Conservation (phyloP, 2,888 invertebrate species). For the Volucella inanis region DNA sequence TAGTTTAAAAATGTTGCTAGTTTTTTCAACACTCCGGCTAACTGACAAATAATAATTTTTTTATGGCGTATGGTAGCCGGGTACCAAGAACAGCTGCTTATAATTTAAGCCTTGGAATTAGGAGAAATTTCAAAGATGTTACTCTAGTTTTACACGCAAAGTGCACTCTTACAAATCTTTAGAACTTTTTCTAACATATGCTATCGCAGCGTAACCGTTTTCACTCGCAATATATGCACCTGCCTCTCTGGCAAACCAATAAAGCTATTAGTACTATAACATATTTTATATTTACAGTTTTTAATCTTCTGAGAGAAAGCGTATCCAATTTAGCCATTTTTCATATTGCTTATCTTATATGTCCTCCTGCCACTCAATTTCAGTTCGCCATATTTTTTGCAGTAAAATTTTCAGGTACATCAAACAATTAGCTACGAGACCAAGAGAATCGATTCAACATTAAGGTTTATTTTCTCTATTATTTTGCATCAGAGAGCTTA, state of each 20-base stretch:
- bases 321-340: conserved; percentile 57
- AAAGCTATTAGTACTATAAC: too few species aligned
- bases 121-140: background rate
- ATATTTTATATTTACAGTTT: background rate
- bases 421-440: too few species aligned
- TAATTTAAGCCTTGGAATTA: conserved; percentile 9
- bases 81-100: background rate
- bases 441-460: background rate
- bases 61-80: background rate
- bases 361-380: background rate
- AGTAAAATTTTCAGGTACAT: too few species aligned
- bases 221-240: too few species aligned
- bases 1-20: background rate
- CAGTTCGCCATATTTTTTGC: conserved; percentile 16
- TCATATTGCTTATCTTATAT: conserved; percentile 48
- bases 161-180: background rate
- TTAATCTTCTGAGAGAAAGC: conserved; percentile 18
- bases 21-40: conserved; percentile 7
- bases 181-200: background rate
- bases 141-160: background rate
- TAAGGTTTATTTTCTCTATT: background rate
- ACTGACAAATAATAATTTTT: background rate
- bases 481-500: background rate
- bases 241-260: background rate
- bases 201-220: too few species aligned